A percentile compares a stretch with the other conserved stretches of the same genome.
phyloP scores from a whole-genome alignment of 2,113 vertebrate genomes.

The Perca flavescens region DNA sequence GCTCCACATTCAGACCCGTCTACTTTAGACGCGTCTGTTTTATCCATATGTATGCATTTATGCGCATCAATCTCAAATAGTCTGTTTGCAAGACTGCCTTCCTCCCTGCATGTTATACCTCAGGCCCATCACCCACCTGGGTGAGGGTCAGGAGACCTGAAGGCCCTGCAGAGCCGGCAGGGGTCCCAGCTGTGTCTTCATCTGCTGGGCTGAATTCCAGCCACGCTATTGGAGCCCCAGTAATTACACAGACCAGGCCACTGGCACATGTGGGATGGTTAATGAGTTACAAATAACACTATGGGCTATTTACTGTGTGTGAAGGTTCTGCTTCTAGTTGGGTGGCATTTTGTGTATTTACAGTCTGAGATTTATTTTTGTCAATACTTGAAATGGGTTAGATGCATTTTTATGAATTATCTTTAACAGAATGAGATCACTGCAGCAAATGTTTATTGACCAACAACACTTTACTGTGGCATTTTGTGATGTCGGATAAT shows the following conservation, averaged over 20 bases:
- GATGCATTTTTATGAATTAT: constrained; percentile 1
- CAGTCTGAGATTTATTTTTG: background rate
- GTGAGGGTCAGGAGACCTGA: constrained; percentile 56
- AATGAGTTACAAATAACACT: constrained; percentile 75
- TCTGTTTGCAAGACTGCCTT: constrained; percentile 8
- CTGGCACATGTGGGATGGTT: constrained; percentile 66
- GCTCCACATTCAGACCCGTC: background rate
- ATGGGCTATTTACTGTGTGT: constrained; percentile 50
- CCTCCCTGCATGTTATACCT: constrained; percentile 32
- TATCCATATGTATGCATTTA: background rate
- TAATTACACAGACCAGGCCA: constrained; percentile 78
- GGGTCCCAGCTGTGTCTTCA: constrained; percentile 81
- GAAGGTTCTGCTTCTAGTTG: constrained; percentile 16
- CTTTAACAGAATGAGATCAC: background rate
- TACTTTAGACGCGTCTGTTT: background rate
- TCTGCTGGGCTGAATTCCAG: constrained; percentile 77
- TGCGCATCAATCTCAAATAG: constrained; percentile 11
- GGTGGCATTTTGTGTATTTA: constrained; percentile 45
- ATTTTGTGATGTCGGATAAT: constrained; percentile 24
- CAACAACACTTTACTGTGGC: constrained; percentile 35
- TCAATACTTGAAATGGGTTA: constrained; percentile 22
- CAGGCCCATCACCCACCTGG: constrained; percentile 54
- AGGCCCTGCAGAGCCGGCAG: constrained; percentile 54
- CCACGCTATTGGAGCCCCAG: constrained; percentile 59
- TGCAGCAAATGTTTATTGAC: constrained; percentile 29